These are phyloP conservation scores for Pinna nobilis DNA, from an alignment of 1,140 invertebrate genomes.

Conservation along the genomic window DNA sequence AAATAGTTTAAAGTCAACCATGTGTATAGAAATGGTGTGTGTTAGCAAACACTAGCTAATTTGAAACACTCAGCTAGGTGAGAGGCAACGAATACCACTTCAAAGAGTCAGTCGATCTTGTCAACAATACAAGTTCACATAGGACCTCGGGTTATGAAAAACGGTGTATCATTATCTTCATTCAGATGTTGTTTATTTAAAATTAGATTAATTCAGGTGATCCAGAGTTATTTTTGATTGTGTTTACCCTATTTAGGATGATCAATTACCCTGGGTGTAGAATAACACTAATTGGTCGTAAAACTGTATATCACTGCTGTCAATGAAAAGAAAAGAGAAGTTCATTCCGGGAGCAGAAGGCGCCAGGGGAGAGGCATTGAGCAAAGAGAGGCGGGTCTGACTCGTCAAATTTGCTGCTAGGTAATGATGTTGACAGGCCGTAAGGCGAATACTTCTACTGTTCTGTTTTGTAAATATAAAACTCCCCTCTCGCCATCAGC, in stretches of 20 bases:
- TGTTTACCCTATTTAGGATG: constrained; percentile 39
- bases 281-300: constrained; percentile 38
- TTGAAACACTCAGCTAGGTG: constrained; percentile 44
- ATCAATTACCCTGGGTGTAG: constrained; percentile 44
- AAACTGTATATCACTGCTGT: constrained; percentile 31
- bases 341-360: constrained; percentile 32
- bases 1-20: constrained; percentile 42
- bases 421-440: no score
- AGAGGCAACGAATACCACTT: constrained; percentile 30
- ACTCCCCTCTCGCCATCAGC: no score
- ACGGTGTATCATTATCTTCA: constrained; percentile 34
- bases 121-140: constrained; percentile 21
- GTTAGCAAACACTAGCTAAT: constrained; percentile 48
- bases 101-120: constrained; percentile 26
- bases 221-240: constrained; percentile 42
- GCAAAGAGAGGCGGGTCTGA: constrained; percentile 26
- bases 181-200: constrained; percentile 42
- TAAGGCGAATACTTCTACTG: no score
- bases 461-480: no score
- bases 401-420: no score
- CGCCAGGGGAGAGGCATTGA: constrained; percentile 26
- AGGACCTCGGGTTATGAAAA: constrained; percentile 31
- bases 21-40: constrained; percentile 41
- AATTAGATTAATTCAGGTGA: constrained; percentile 44
- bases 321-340: constrained; percentile 29